Percentiles rank a stretch among this genome's conserved stretches.
Evolutionary conservation across 2,797 vertebrate genomes (phyloP).

Genomic region (Hemitrygon akajei): DNA sequence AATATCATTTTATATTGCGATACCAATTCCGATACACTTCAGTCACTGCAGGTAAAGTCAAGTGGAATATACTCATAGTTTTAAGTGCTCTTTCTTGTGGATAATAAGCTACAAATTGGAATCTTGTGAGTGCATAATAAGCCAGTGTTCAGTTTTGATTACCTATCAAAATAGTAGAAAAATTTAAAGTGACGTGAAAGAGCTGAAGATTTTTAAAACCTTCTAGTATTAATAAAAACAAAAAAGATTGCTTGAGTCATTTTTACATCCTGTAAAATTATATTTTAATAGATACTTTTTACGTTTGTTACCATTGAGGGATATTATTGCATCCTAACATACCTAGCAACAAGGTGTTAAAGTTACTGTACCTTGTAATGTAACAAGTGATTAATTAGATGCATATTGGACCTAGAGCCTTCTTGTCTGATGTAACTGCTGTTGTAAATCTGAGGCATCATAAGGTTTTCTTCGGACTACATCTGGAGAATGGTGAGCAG

Average conservation of each 20-base stretch:
- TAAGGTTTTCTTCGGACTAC: no score
- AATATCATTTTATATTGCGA: constrained; percentile 98
- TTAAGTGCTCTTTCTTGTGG: not conserved
- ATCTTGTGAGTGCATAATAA: not conserved
- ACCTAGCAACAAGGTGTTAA: not conserved
- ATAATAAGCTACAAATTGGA: not conserved
- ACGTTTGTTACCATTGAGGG: not conserved
- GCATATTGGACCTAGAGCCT: not conserved
- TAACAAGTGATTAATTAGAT: not conserved
- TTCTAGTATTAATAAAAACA: not conserved
- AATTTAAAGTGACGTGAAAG: not conserved
- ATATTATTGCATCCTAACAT: not conserved
- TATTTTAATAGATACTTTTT: not conserved
- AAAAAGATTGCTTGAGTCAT: not conserved
- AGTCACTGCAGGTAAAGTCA: constrained; percentile 80
- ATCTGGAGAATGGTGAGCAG: no score
- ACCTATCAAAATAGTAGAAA: not conserved
- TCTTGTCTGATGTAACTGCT: not conserved
- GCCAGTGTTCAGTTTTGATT: no score
- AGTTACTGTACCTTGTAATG: not conserved
- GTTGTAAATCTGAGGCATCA: no score
- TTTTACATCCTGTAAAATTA: not conserved
- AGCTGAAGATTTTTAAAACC: not conserved
- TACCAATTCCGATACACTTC: constrained; percentile 80
- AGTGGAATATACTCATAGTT: not conserved